Percentiles rank a stretch among this genome's conserved stretches.
phyloP scores from a whole-genome alignment of 2,113 vertebrate species.

The Pao palembangensis region DNA sequence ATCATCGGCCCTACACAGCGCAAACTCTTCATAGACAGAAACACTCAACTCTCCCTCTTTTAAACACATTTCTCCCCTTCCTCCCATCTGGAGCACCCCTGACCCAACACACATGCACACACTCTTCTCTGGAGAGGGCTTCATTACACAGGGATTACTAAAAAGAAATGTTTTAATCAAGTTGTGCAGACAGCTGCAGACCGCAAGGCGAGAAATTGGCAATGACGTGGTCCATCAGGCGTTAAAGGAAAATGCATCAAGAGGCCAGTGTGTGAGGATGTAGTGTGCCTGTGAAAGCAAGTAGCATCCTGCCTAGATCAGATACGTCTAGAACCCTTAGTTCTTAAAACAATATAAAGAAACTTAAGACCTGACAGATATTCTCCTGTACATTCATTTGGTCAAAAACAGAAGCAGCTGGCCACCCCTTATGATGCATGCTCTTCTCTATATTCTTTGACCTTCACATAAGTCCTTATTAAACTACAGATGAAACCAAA shows the following conservation, averaged over 20 bases:
- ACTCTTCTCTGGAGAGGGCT: constrained; percentile 66
- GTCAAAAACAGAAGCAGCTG: constrained; percentile 1
- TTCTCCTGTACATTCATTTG: no score
- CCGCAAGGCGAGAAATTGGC: constrained; percentile 69
- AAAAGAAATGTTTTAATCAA: constrained; percentile 75
- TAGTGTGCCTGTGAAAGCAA: constrained; percentile 19
- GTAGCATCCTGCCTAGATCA: constrained; percentile 53
- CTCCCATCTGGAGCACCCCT: constrained; percentile 62
- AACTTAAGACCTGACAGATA: constrained; percentile 19
- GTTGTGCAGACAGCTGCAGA: constrained; percentile 72
- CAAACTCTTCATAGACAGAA: constrained; percentile 48
- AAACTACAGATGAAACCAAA: background rate
- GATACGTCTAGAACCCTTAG: constrained; percentile 51
- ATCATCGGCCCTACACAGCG: constrained; percentile 46
- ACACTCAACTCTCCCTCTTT: constrained; percentile 21
- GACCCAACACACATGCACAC: constrained; percentile 25
- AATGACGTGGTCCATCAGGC: constrained; percentile 71
- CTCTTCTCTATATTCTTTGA: no score
- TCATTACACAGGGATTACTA: constrained; percentile 75
- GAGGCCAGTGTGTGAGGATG: constrained; percentile 33
- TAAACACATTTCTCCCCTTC: constrained; percentile 25
- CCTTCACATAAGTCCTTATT: no score
- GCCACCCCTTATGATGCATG: no score
- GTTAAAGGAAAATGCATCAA: constrained; percentile 68
- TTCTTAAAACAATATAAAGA: constrained; percentile 44